Base-by-base conservation (phyloP, 2,113 vertebrate species). In the Columba janthina region DNA sequence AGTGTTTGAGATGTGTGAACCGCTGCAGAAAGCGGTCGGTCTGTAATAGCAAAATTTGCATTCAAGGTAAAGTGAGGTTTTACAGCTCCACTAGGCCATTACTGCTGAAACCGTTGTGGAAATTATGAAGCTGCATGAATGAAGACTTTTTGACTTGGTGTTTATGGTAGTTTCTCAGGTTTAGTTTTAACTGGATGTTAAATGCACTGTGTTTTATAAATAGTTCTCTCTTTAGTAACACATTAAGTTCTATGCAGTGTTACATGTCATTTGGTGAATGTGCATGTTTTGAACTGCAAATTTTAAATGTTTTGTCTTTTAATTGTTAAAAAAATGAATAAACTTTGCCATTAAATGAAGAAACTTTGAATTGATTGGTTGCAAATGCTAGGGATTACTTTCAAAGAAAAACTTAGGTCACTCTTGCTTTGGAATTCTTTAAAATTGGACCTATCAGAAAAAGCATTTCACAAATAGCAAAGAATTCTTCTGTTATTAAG, bases 241-340 rank as follows among this genome's bases (percentile, higher is more conserved):
- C 85, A 76, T 84, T 96, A 94, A 90, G 79, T 98, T 98, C 97
- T 96, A 96, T 97, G 97, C 96, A 97, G 97, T 98, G 97, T 98
- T 97, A 88, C 57, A 70, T 98, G 96, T 98, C 96, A 95, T 98
- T 98, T 98, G 98, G 99, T 99, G 99, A 98, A 99, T 98, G 98
- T 99, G 99, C 99, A 99, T 99, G 99, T 99, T 98, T 98, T 98
- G 98, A 99, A 99, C 98, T 98, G 98, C 98, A 98, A 97, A 98
- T 98, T 99, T 98, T 99, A 98, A 98, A 98, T 98, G 99, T 99
- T 98, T 98, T 98, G 98, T 99, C 98, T 98, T 98, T 93, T 98
- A 98, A 98, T 98, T 99, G 98, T 98, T 98, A 96, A 93, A 98
- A 78, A 97, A 97, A 96, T 80, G 56, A 98, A 98, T 98, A 98